Evolutionary conservation across 1,140 invertebrate genomes (phyloP), one percentile per base, ranked within the genome.

Genomic region (Bactericera cockerelli): DNA sequence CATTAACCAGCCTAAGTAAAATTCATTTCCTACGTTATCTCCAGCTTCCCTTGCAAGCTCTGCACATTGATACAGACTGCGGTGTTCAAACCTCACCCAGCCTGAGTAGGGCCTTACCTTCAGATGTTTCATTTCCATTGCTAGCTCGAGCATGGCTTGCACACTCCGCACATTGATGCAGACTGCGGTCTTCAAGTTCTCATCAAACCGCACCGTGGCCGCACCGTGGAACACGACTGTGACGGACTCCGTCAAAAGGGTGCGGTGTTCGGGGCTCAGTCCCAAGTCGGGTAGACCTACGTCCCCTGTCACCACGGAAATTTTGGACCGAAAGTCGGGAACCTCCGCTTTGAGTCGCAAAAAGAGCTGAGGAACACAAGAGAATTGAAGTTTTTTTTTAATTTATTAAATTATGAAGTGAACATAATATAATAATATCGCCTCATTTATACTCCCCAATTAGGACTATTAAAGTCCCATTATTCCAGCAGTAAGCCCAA

Each of bases 201-300:
- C 89, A 69, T 93, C 84, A 67, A 94, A 92, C 42, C 85, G 83
- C 0, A 93, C 78, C 0, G 89, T 91, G 1, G 89, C 89, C 0
- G 89, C 92, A 19, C 82, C 86, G 68, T 96, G 91, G 69, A 95
- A 87, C 4, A 85, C 59, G 19, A 68, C 61, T 38, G 61, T 54
- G 11, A 66, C 59, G 21, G 63, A 26, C n/a, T 61, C 24, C 26
- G 22, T 36, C 0, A 65, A 31, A 39, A 42, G 2, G 58, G 33
- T 54, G 10, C 58, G 22, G 42, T 68, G 67, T n/a, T 57, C 59
- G 16, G 65, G 62, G 38, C 57, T 62, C 1, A 69, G 56, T n/a
- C 77, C 79, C 4, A 81, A 66, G 13, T 67, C 70, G 13, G 72
- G 71, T n/a, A 67, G 59, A 14, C 71, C 70, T 36, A 77, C 76